Conservation (phyloP, 2,888 invertebrate genomes). For the Proisotoma minuta region DNA sequence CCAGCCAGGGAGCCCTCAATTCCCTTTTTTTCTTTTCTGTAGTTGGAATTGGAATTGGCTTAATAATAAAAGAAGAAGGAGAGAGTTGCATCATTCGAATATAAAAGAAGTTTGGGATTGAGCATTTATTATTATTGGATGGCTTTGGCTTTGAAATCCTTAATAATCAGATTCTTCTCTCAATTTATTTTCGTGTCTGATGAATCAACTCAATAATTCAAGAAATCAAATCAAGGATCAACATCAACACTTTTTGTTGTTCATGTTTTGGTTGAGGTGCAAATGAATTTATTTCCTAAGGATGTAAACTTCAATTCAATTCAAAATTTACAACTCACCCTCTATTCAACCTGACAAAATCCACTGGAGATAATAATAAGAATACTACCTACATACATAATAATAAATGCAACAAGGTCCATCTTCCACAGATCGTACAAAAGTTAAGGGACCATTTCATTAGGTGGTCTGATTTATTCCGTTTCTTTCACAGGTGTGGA, state of each 20-base stretch:
- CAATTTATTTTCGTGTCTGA: not conserved
- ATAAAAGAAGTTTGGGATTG: not conserved
- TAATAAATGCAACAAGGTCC: too few relatives aligned
- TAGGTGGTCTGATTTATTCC: too few relatives aligned
- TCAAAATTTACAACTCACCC: not conserved
- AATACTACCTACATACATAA: too few relatives aligned
- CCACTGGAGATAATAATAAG: too few relatives aligned
- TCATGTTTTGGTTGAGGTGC: not conserved
- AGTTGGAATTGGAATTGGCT: too few relatives aligned
- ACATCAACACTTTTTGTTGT: slow-evolving; percentile 3
- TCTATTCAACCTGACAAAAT: too few relatives aligned
- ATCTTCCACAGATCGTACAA: too few relatives aligned
- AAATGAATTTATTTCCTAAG: slow-evolving; percentile 1
- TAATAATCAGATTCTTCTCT: not conserved
- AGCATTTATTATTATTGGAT: too few relatives aligned
- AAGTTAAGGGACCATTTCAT: too few relatives aligned
- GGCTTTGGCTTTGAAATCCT: not conserved
- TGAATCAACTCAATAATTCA: not conserved
- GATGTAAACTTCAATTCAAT: slow-evolving; percentile 1
- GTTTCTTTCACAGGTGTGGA: too few relatives aligned
- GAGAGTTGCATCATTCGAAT: not conserved
- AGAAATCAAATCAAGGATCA: not conserved
- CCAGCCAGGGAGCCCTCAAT: not conserved
- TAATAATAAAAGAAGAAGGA: too few relatives aligned
- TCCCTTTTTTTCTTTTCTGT: too few relatives aligned